Conservation (phyloP, 2,113 vertebrate genomes). For the Promerops cafer region DNA sequence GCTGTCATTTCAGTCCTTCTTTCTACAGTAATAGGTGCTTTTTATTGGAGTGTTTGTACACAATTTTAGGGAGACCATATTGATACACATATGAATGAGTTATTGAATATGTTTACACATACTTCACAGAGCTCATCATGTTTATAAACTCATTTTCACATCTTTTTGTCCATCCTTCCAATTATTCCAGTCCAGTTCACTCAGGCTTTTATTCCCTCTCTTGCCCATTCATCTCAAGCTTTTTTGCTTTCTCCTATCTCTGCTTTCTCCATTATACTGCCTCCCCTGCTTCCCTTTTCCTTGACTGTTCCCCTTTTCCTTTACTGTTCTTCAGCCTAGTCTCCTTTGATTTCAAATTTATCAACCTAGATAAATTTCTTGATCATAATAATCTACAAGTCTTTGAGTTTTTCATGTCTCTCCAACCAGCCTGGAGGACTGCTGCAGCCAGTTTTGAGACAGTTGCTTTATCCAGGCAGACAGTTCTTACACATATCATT, state of each 20-base stretch:
- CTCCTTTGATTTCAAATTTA: neutral
- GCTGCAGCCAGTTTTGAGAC: neutral
- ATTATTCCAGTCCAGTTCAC: neutral
- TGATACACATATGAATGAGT: neutral
- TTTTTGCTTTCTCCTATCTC: neutral
- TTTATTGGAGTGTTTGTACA: neutral
- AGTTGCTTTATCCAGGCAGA: slow-evolving; percentile 11
- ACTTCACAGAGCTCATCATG: neutral
- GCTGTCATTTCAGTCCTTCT: neutral
- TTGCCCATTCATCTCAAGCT: neutral
- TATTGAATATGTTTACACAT: neutral
- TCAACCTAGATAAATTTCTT: neutral
- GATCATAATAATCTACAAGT: neutral
- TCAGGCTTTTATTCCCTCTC: neutral
- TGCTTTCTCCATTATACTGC: neutral
- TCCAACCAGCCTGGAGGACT: neutral
- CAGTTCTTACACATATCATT: neutral
- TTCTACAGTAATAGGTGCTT: neutral
- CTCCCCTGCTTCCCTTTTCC: neutral
- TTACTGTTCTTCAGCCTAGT: neutral
- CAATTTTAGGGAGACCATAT: neutral
- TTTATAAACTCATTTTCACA: neutral
- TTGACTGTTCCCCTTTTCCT: neutral
- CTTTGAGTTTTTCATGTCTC: neutral
- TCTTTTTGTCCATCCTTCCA: neutral